Evolutionary conservation across 92 coral and sea anemone species (phyloP), one percentile per base, ranked within the genome.

Genomic region (Epizoanthus fatuus): DNA sequence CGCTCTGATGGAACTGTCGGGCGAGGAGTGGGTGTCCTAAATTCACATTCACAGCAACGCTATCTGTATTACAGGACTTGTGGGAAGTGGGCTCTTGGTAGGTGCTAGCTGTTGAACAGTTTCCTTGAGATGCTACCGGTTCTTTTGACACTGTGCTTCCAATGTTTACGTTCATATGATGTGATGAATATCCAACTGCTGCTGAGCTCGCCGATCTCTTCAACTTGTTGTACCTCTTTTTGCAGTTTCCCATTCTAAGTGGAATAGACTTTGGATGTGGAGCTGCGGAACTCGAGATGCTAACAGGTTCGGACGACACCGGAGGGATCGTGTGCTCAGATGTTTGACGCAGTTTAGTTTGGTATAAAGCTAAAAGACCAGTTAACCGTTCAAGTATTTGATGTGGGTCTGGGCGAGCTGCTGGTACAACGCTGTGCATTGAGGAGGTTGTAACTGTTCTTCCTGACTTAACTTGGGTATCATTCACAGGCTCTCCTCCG

Each of bases 331-430:
- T 19, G n/a, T 60, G 17, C 4, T 60, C 56, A 1, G 69, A 17
- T 59, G 40, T 60, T 59, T 40, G 82, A 5, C 44, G 68, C 35
- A 77, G 57, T 64, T 77, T 77, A 3, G 58, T 15, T 77, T 42
- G 65, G 82, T 77, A 77, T 20, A 77, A 42, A 7, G 71, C 70
- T 52, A 77, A 29, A 38, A 77, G 69, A 20, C 59, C 22, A 45
- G 82, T 60, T 60, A 77, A 77, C 12, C 15, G 44, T 45, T 77
- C 45, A 56, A 77, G 20, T 62, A 77, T 59, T 40, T 60, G 69
- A 60, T 42, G 40, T 13, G 82, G 82, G n/a, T 17, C 45, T 13
- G 17, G 69, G 12, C 82, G 20, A 0, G 7, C 17, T 49, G 5
- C 49, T 77, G 70, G 12, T 7, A 56, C 58, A 5, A 13, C 3